Conservation (phyloP, 2,113 vertebrate species). For the Empidonax traillii region DNA sequence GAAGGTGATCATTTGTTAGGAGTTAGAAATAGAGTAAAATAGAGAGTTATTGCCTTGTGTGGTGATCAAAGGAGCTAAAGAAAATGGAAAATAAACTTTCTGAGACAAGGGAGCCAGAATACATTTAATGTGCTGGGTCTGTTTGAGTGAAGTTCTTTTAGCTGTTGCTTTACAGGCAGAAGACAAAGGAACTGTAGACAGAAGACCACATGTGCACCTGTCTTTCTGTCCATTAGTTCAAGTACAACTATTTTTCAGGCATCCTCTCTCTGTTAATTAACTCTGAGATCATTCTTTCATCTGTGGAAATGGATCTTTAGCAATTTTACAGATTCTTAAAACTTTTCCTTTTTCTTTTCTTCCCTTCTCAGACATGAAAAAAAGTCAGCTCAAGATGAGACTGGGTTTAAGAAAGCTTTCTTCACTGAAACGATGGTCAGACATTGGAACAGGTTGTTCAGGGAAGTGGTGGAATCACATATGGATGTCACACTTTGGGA, state of each 20-base stretch:
- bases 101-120: not conserved
- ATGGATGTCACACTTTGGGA: not conserved
- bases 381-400: not conserved
- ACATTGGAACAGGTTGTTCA: not conserved
- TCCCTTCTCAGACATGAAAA: not conserved
- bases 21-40: not conserved
- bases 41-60: not conserved
- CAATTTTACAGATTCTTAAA: not conserved
- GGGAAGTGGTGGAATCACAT: not conserved
- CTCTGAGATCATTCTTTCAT: not conserved
- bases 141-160: not conserved
- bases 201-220: not conserved
- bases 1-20: not conserved
- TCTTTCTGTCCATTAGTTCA: not conserved
- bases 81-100: not conserved
- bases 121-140: accelerated
- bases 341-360: not conserved
- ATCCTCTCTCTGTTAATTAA: not conserved
- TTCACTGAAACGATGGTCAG: not conserved
- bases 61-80: not conserved
- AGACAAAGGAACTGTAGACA: not conserved
- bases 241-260: not conserved
- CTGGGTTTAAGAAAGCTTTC: not conserved
- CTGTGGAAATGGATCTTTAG: not conserved
- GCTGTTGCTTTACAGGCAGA: not conserved